Base-by-base conservation (phyloP, 2,113 vertebrate genomes). In the Pandion haliaetus region DNA sequence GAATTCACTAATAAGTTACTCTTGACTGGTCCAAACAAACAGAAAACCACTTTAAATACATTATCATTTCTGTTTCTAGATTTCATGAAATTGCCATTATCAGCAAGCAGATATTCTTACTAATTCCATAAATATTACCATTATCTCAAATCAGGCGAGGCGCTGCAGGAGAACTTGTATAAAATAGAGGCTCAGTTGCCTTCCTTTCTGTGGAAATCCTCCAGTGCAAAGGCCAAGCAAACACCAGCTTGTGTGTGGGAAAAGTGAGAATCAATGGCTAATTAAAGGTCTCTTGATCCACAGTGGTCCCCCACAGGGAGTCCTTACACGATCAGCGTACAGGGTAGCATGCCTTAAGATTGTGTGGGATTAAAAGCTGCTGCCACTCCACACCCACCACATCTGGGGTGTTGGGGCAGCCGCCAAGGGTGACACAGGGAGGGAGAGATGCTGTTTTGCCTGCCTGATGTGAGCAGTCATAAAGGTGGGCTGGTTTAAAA, bases 221-320 rank as follows among this genome's bases (percentile, higher is more conserved):
- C 9, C 21, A 47, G 44, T 17, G 29, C 42, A 88, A 92, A 73
- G 20, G 31, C 42, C 24, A 61, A 54, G 42, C 23, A 69, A 83
- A 73, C 69, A 90, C 20, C 54, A 25, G 45, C 50, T 21, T 86
- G 9, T 34, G 19, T 5, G 15, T 5, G 19, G 10, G 34, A 83
- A 84, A 93, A 67, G 19, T 57, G 40, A 76, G 81, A 90, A 66
- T 26, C 2, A 1, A 65, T 7, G n/a, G 47, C 58, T 84, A 50
- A 93, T 71, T 65, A 80, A 62, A 52, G 32, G 32, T 58, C 28
- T 36, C 10, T 54, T 82, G 34, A 66, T 52, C 9, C 71, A 73
- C 19, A 76, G 3, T 0, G 0, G 12, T 57, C 49, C 8, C 28
- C 12, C 14, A 21, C 0, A 0, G 31, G 15, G 13, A 81, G 36